phyloP scores from a whole-genome alignment of 2,797 vertebrate species.

The Leptatherina wallacei region DNA sequence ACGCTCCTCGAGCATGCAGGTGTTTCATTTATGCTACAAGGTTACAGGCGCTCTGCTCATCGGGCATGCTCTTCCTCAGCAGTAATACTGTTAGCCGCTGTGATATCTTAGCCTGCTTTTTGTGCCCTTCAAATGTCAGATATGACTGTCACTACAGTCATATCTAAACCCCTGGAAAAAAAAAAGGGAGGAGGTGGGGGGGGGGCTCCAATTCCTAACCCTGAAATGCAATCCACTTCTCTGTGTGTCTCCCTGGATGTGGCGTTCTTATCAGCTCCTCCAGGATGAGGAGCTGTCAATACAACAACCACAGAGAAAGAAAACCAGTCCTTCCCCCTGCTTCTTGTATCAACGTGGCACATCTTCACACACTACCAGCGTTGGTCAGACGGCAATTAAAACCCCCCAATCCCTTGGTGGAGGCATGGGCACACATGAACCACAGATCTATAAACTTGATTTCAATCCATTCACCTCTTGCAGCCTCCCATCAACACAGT shows the following conservation, averaged over 20 bases:
- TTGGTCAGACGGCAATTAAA: conserved; percentile 79
- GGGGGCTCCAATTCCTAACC: conserved; percentile 52
- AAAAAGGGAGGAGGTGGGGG: background rate
- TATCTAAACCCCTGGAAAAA: background rate
- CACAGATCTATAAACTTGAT: conserved; percentile 83
- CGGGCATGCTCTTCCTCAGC: conserved; percentile 38
- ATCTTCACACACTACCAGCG: conserved; percentile 69
- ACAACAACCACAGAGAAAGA: conserved; percentile 79
- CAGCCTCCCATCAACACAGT: conserved; percentile 60
- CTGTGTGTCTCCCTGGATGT: conserved; percentile 60
- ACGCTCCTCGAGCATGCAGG: conserved; percentile 50
- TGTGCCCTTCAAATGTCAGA: conserved; percentile 38
- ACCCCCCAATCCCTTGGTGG: conserved; percentile 48
- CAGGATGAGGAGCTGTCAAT: conserved; percentile 78
- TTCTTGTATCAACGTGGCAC: conserved; percentile 58
- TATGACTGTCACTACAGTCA: conserved; percentile 13
- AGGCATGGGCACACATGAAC: conserved; percentile 52
- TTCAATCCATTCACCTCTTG: conserved; percentile 73
- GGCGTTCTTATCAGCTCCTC: conserved; percentile 77
- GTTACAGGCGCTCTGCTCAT: conserved; percentile 58
- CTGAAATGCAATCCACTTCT: conserved; percentile 77
- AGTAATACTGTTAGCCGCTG: conserved; percentile 30
- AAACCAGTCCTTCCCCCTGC: conserved; percentile 43
- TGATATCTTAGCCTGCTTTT: conserved; percentile 50
- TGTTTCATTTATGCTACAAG: conserved; percentile 60